Base-by-base conservation (phyloP, 1,140 invertebrate genomes). In the Drosophila rufa region DNA sequence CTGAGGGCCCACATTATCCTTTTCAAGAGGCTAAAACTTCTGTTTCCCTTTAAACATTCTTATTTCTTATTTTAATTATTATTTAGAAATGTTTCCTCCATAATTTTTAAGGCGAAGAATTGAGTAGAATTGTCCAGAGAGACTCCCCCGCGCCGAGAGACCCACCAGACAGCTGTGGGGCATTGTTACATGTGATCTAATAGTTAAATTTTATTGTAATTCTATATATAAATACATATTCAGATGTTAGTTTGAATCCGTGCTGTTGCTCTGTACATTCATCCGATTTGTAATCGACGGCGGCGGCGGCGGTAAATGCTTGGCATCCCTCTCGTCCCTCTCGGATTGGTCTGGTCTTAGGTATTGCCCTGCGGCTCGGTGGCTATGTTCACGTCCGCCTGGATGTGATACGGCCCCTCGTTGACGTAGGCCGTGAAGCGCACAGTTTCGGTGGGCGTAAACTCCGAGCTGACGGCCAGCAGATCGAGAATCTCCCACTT, bases 401-500 rank as follows among this genome's bases (percentile, higher is more conserved):
- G 94, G 19, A 96, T 93, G 93, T 94, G 95, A 79, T 96, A 96
- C 19, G 96, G 95, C 4, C 97, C 97, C 91, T 97, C 94, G 36
- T 95, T 94, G 5, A 96, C 94, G 92, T 95, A 97, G 15, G 94
- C 93, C 59, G 94, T 94, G 8, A 97, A 93, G 78, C 94, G 94
- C 48, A 94, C 81, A 61, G 94, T 94, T 7, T 94, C 95, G 45
- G 93, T 93, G 9, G 94, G 86, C 69, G 96, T 95, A 91, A 97
- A 97, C 64, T 95, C 94, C 2, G 91, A 40, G 43, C 96, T 95
- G n/a, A 94, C 93, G 1, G 95, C 93, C 30, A 98, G 91, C 50
- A 93, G 93, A 76, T 94, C 94, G 8, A 98, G 94, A 19, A 98
- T 94, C 68, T 95, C 94, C 93, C 95, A 97, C 87, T 97, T 98